phyloP scores from a whole-genome alignment of 2,797 vertebrate species.

The Nannoperca obscura region DNA sequence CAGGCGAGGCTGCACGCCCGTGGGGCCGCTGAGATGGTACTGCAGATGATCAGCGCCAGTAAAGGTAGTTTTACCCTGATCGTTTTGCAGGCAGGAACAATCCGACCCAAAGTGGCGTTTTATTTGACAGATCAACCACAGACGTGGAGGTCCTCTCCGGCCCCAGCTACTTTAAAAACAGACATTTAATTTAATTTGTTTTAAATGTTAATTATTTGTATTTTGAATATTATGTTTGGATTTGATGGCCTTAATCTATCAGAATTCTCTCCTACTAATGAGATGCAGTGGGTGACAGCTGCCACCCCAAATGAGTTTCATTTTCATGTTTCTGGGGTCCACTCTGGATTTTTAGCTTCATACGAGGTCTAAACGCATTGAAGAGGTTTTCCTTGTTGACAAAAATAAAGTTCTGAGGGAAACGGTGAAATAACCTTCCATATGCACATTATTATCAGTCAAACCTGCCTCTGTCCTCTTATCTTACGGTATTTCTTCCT shows the following conservation, averaged over 20 bases:
- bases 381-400: neutral
- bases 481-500: neutral
- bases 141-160: neutral
- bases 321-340: neutral
- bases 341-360: neutral
- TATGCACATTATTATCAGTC: neutral
- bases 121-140: neutral
- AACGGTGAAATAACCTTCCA: neutral
- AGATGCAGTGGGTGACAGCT: neutral
- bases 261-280: neutral
- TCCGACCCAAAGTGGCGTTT: neutral
- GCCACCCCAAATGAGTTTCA: too few relatives aligned
- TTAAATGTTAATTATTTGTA: neutral
- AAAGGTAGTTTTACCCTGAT: constrained; percentile 86
- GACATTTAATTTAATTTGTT: neutral
- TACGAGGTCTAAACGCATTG: neutral
- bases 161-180: neutral
- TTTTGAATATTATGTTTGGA: neutral
- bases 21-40: constrained; percentile 97
- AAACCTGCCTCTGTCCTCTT: neutral
- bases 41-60: constrained; percentile 98
- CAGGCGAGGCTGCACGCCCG: constrained; percentile 97
- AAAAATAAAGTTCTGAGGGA: too few relatives aligned
- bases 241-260: neutral
- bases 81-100: too few relatives aligned